Evolutionary conservation across 2,797 vertebrate species (phyloP), one percentile per base, ranked within the genome.

Genomic region (Limosa lapponica): DNA sequence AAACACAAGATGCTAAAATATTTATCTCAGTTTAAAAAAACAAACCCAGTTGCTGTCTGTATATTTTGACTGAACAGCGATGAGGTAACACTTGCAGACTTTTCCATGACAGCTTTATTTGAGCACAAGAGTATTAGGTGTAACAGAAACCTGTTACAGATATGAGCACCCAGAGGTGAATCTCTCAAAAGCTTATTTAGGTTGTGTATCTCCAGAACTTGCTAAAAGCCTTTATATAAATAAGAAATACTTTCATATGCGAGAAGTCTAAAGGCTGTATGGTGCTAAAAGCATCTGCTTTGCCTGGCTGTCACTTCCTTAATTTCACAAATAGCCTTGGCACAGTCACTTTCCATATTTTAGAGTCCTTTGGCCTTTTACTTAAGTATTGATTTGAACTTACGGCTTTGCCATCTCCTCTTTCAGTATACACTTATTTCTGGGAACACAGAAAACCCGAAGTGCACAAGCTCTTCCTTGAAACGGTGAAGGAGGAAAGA

Each of bases 251-350:
- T 74, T 82, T 66, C 7, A 6, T 49, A 49, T 67, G 14, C 0
- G 0, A 51, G 27, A 52, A 88, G 5, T 74, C 82, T 94, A 75
- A 86, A 91, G 65, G 52, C 64, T 20, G 0, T 73, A 3, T 74
- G 34, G 55, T 82, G 72, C 61, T 96, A 93, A 96, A 96, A 94
- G 89, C 78, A 57, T 90, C 2, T 22, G 16, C 67, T 67, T 89
- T 70, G 20, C 81, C 59, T 80, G 82, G 16, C 75, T 23, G 8
- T 93, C 77, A 36, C 93, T 94, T 94, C 52, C 34, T 79, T 89
- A 67, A 82, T 91, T 89, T 94, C 81, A 55, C 36, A 41, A 71
- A 46, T 66, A 73, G 74, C 55, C 34, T 91, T 83, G 44, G 52
- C 9, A 25, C 11, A 7, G 44, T 64, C 0, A 0, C 43, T 43